Percentiles rank a stretch among this genome's conserved stretches.
Conservation (phyloP, 1,140 invertebrate genomes). For the Heliconius hermathena region DNA sequence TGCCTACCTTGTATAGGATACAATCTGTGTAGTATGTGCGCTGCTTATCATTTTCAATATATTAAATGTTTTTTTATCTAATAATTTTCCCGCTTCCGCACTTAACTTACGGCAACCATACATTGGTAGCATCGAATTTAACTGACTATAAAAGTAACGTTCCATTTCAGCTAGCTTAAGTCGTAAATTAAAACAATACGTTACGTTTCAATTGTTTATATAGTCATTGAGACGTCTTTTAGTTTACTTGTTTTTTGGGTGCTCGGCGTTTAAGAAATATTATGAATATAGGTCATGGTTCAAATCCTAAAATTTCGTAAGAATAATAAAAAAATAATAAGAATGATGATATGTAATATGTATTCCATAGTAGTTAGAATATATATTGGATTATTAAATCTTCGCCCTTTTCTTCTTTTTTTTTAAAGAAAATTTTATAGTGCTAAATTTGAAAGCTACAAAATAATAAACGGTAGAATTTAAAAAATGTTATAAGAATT, state of each 20-base stretch:
- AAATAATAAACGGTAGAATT: too few relatives aligned
- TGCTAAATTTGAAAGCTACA: too few relatives aligned
- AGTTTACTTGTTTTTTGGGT: neutral
- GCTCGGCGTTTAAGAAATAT: neutral
- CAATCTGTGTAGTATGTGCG: too few relatives aligned
- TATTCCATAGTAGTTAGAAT: too few relatives aligned
- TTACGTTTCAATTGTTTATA: neutral
- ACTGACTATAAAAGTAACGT: constrained; percentile 13
- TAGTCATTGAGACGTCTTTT: neutral
- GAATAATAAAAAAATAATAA: too few relatives aligned
- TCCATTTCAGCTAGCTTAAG: constrained; percentile 7
- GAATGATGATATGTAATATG: too few relatives aligned
- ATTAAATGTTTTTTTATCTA: neutral
- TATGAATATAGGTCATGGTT: neutral
- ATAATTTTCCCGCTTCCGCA: neutral
- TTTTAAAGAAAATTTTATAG: too few relatives aligned
- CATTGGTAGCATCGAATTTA: constrained; percentile 11
- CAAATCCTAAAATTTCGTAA: neutral
- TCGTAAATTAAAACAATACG: constrained; percentile 9
- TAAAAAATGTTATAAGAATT: too few relatives aligned
- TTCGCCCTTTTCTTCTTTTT: too few relatives aligned
- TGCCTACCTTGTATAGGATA: too few relatives aligned
- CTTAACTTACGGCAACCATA: neutral
- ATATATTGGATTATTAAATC: too few relatives aligned
- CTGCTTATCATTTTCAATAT: too few relatives aligned